Conservation (phyloP, 2,797 vertebrate genomes). For the Cyclura pinguis region DNA sequence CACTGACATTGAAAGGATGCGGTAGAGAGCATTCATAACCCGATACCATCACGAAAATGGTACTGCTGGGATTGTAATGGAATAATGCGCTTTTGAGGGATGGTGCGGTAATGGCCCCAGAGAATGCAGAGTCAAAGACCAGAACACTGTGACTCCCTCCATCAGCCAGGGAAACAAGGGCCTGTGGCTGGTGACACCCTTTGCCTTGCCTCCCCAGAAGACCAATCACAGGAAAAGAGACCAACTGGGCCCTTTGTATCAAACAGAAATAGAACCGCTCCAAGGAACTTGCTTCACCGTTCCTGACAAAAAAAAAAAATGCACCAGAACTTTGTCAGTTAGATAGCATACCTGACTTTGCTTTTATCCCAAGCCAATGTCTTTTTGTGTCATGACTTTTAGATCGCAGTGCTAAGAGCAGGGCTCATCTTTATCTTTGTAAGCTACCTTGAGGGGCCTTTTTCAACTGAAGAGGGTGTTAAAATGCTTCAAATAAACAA, state of each 20-base stretch:
- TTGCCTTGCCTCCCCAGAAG: neutral
- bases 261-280: neutral
- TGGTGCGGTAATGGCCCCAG: too few species aligned
- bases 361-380: neutral
- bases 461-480: neutral
- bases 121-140: neutral
- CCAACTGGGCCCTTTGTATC: neutral
- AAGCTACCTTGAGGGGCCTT: neutral
- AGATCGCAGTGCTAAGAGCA: neutral
- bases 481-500: neutral
- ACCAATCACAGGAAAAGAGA: neutral
- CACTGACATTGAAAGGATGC: too few species aligned
- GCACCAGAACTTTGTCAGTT: neutral
- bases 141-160: neutral
- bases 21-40: too few species aligned
- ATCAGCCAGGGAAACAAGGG: neutral
- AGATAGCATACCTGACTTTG: neutral
- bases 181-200: neutral
- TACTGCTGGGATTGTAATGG: too few species aligned
- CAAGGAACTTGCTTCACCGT: neutral
- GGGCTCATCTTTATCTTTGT: neutral
- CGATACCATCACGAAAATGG: too few species aligned
- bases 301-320: neutral
- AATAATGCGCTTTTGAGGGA: too few species aligned
- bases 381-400: neutral